phyloP scores from a whole-genome alignment of 2,113 vertebrate species.

The Dendrocopos noguchii region DNA sequence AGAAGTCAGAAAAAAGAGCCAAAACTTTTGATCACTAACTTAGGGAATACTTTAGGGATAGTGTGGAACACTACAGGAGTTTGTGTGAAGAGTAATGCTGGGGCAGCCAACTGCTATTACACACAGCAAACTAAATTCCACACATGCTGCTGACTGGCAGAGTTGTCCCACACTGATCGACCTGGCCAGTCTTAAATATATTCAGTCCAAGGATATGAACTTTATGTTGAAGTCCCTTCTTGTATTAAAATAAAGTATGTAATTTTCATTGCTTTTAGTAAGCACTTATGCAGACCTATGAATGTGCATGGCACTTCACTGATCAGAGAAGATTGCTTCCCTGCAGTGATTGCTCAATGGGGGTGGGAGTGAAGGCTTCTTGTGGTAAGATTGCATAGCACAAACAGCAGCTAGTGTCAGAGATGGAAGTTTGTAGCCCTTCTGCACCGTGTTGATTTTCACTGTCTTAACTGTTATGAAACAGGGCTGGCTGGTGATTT shows the following conservation, averaged over 20 bases:
- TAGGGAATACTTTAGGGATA: neutral
- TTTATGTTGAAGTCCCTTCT: neutral
- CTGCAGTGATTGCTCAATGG: neutral
- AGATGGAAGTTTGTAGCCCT: neutral
- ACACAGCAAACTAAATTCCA: neutral
- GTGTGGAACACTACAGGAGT: too few species aligned
- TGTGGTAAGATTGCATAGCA: neutral
- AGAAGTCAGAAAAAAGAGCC: neutral
- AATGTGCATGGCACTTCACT: neutral
- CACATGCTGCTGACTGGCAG: neutral
- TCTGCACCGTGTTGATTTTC: neutral
- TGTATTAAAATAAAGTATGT: neutral
- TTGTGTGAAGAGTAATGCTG: neutral
- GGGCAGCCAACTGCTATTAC: neutral
- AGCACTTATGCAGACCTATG: neutral
- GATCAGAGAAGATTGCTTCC: neutral
- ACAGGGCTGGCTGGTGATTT: neutral
- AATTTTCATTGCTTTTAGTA: neutral
- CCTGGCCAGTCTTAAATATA: rapidly evolving
- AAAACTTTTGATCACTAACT: neutral
- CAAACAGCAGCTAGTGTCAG: neutral
- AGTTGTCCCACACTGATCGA: rapidly evolving
- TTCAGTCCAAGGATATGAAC: neutral
- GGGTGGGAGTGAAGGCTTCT: neutral
- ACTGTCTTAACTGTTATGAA: neutral